These are phyloP conservation scores for Coecobrya sp. DNA, from an alignment of 2,888 invertebrate species.

Conservation along the genomic window DNA sequence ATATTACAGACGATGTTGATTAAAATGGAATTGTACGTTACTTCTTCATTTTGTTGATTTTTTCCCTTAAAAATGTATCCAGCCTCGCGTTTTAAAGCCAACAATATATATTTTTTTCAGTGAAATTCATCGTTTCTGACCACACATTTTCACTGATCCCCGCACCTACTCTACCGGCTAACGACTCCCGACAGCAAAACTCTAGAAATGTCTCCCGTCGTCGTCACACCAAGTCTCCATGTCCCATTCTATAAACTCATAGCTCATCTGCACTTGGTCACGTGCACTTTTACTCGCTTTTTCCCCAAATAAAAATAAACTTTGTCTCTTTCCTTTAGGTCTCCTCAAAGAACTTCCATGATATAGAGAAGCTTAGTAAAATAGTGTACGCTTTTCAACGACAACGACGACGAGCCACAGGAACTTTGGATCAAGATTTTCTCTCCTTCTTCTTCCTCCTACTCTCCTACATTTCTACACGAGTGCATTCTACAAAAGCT, in stretches of 20 bases:
- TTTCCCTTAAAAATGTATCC: not conserved
- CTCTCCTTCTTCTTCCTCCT: conserved; percentile 26
- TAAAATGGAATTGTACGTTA: conserved; percentile 23
- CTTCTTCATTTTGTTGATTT: not conserved
- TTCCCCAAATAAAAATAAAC: conserved; percentile 8
- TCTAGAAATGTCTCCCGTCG: conserved; percentile 17
- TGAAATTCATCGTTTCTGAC: conserved; percentile 9
- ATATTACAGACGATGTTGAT: conserved; percentile 25
- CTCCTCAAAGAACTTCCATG: not conserved
- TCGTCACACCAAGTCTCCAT: not conserved
- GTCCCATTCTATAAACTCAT: conserved; percentile 36
- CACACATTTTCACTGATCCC: not conserved
- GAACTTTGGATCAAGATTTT: conserved; percentile 76
- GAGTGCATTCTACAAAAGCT: conserved; percentile 74
- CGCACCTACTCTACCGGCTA: conserved; percentile 2
- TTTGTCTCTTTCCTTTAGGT: conserved; percentile 43
- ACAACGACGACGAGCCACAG: conserved; percentile 59
- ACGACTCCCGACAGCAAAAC: conserved; percentile 46
- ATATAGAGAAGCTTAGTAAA: not conserved
- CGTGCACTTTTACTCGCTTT: conserved; percentile 77
- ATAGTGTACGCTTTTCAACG: not conserved
- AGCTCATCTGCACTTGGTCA: conserved; percentile 77
- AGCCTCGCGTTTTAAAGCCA: too few species aligned
- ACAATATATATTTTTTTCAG: not conserved
- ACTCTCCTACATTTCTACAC: conserved; percentile 66